Evolutionary conservation across 2,113 vertebrate species (phyloP).

Genomic region (Catharus minimus): DNA sequence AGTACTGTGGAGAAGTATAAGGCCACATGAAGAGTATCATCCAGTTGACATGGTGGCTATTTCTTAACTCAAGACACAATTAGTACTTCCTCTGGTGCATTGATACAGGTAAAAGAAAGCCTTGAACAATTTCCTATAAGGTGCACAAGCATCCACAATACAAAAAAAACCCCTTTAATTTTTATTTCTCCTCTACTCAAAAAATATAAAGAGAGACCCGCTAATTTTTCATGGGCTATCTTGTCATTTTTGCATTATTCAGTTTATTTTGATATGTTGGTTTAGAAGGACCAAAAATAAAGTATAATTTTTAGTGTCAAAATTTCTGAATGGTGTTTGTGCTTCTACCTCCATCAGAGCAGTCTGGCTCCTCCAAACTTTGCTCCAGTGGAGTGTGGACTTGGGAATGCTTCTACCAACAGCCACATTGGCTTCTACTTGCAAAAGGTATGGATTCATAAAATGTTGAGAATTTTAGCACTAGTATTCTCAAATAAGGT

Average conservation of each 20-base stretch:
- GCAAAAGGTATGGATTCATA: not conserved
- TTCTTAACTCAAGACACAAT: not conserved
- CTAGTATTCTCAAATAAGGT: not conserved
- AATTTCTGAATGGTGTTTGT: not conserved
- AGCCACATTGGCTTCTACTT: not conserved
- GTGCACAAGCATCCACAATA: constrained; percentile 43
- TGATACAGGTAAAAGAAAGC: constrained; percentile 28
- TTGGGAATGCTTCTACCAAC: not conserved
- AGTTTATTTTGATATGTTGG: not conserved
- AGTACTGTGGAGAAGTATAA: not conserved
- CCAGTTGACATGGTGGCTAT: constrained; percentile 2
- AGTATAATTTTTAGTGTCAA: not conserved
- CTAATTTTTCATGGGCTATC: not conserved
- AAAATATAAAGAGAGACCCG: not conserved
- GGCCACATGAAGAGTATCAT: constrained; percentile 30
- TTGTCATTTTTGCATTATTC: not conserved
- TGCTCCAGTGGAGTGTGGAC: not conserved
- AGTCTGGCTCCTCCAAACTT: not conserved
- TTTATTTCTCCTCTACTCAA: constrained; percentile 21
- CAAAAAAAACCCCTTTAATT: not conserved
- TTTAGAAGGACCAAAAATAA: not conserved
- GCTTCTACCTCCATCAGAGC: not conserved
- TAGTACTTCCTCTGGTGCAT: not conserved
- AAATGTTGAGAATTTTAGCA: not conserved
- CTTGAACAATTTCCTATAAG: constrained; percentile 1